These are phyloP conservation scores for Itoplectis maculator DNA, from an alignment of 2,888 invertebrate species.

Conservation along the genomic window DNA sequence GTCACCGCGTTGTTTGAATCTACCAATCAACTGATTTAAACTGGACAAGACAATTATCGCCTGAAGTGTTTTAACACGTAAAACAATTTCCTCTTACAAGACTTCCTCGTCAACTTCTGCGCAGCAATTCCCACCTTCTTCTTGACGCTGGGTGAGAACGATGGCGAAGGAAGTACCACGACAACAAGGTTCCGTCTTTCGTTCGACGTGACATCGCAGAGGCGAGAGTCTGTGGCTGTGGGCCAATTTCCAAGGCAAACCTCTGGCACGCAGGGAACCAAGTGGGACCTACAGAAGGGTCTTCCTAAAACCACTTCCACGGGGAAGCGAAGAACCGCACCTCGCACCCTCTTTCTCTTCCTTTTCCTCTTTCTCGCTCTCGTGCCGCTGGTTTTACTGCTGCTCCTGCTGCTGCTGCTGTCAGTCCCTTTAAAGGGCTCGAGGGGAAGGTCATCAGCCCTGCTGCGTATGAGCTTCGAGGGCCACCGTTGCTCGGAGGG, in stretches of 20 bases:
- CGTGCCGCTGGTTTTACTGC: neutral
- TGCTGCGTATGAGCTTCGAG: conserved; percentile 63
- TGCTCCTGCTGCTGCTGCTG: conserved; percentile 10
- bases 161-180: neutral
- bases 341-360: neutral
- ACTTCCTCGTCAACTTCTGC: too few relatives aligned
- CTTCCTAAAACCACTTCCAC: conserved; percentile 73
- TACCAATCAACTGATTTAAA: too few relatives aligned
- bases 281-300: conserved; percentile 37
- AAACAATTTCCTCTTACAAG: too few relatives aligned
- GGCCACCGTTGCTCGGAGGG: conserved; percentile 31
- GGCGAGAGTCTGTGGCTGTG: neutral
- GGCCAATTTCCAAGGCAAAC: conserved; percentile 12
- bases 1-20: too few relatives aligned
- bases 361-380: neutral
- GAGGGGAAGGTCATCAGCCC: conserved; percentile 77
- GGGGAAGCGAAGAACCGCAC: conserved; percentile 39
- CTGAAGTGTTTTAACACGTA: too few relatives aligned
- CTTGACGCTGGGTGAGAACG: neutral
- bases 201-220: conserved; percentile 6
- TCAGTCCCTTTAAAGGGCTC: conserved; percentile 74
- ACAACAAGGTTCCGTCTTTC: neutral
- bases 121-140: conserved; percentile 3
- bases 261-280: conserved; percentile 38
- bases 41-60: too few relatives aligned